These are phyloP conservation scores for Philhelius pedissequus DNA, from an alignment of 2,888 invertebrate genomes.

Conservation along the genomic window DNA sequence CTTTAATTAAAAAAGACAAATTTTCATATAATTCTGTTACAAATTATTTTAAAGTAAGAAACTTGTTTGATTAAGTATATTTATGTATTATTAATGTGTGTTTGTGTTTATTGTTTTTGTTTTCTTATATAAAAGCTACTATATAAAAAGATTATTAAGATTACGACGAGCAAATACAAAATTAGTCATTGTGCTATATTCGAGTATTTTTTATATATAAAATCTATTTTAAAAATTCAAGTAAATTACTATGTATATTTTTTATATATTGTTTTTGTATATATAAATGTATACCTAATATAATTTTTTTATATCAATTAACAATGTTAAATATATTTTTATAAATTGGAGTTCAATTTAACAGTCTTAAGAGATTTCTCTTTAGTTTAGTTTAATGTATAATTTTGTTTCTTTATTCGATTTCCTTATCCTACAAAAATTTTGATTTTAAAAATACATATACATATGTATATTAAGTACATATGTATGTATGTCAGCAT, in stretches of 20 bases:
- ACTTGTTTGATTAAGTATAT: background rate
- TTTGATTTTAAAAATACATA: background rate
- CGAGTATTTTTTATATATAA: conserved; percentile 30
- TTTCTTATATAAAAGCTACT: background rate
- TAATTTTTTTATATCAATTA: conserved; percentile 26
- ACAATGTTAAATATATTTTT: conserved; percentile 41
- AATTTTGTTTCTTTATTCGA: conserved; percentile 14
- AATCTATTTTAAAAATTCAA: conserved; percentile 14
- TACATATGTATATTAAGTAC: no score
- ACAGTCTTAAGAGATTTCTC: conserved; percentile 44
- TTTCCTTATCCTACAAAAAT: background rate
- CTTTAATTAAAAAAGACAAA: background rate
- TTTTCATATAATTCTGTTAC: background rate
- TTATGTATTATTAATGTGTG: background rate
- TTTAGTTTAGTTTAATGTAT: background rate
- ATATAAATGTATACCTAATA: background rate
- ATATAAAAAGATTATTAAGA: background rate
- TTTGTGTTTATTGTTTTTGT: background rate
- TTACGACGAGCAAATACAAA: conserved; percentile 9
- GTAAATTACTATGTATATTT: background rate
- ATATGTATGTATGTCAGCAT: no score
- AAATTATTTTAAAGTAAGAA: background rate
- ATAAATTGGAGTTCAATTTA: conserved; percentile 46
- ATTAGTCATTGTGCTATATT: conserved; percentile 52
- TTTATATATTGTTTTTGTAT: background rate